These are phyloP conservation scores for Tinamus guttatus DNA, from an alignment of 2,113 vertebrate genomes.

Conservation along the genomic window DNA sequence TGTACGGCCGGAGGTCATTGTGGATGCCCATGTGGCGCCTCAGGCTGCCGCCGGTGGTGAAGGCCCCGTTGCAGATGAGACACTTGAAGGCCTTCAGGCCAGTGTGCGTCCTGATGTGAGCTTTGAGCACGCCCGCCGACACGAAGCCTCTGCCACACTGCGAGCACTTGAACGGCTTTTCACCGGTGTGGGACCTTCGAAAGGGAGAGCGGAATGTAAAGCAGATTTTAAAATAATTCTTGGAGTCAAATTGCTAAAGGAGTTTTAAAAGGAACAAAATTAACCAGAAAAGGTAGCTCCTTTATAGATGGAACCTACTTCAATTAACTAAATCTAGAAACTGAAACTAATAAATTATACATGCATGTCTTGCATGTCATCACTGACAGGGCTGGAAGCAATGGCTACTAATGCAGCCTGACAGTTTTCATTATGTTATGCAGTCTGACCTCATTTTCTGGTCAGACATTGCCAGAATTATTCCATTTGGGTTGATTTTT, in stretches of 20 bases:
- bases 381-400: not conserved
- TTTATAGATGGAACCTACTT: not conserved
- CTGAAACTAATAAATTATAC: not conserved
- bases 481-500: not conserved
- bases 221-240: too few species aligned
- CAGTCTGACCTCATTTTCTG: not conserved
- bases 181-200: conserved; percentile 94
- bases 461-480: not conserved
- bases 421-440: not conserved
- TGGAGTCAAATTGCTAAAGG: too few species aligned
- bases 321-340: not conserved
- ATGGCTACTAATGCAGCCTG: not conserved
- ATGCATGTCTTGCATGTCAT: not conserved
- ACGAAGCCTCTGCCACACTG: conserved; percentile 97
- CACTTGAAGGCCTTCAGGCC: conserved; percentile 97
- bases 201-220: not conserved
- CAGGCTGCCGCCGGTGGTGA: conserved; percentile 96
- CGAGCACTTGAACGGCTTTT: conserved; percentile 94
- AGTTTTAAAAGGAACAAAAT: not conserved
- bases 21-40: conserved; percentile 97
- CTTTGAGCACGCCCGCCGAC: conserved; percentile 96
- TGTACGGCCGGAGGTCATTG: conserved; percentile 94
- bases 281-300: not conserved
- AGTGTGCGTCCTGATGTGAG: conserved; percentile 94
- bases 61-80: conserved; percentile 93